Evolutionary conservation across 2,113 vertebrate genomes (phyloP), one percentile per base, ranked within the genome.

Genomic region (Mastomys coucha): DNA sequence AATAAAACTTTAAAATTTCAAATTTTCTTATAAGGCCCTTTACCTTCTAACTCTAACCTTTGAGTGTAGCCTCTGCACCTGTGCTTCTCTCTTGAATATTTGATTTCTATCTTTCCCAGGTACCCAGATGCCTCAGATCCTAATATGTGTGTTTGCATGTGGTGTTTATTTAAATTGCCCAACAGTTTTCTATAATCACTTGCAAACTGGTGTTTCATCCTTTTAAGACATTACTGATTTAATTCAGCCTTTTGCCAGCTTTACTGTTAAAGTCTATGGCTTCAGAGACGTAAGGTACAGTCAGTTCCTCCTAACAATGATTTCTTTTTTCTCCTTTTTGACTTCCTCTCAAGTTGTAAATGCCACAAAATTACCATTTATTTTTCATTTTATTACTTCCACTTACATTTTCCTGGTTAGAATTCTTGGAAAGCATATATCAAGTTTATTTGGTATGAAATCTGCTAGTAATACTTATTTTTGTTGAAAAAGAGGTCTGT

Each of bases 371-470:
- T 65, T 24, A 65, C 63, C 24, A 7, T 63, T 65, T 65, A 17
- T 63, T 26, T 49, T 78, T 80, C 67, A 31, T 91, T 69, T 93
- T 28, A 65, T 24, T 89, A 45, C 45, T 45, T 45, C 53, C 7
- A 58, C 91, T 88, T 77, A 49, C 11, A 16, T 86, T 76, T 93
- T 93, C 53, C 51, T 95, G 12, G 24, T 45, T 78, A 67, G 88
- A 80, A 58, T 77, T 96, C 49, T 60, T 89, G 4, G 9, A 91
- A 89, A 89, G 9, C 78, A 53, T 78, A n/a, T n/a, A n/a, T n/a
- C n/a, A n/a, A n/a, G n/a, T n/a, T n/a, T n/a, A 72, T 91, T 91
- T 70, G 78, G 42, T 87, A 63, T 67, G 28, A 89, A 70, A 75
- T 94, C 49, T 94, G 42, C 58, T 93, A 82, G 4, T n/a, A 88